Evolutionary conservation across 2,113 vertebrate species (phyloP), one percentile per base, ranked within the genome.

Genomic region (Pampusana beccarii): DNA sequence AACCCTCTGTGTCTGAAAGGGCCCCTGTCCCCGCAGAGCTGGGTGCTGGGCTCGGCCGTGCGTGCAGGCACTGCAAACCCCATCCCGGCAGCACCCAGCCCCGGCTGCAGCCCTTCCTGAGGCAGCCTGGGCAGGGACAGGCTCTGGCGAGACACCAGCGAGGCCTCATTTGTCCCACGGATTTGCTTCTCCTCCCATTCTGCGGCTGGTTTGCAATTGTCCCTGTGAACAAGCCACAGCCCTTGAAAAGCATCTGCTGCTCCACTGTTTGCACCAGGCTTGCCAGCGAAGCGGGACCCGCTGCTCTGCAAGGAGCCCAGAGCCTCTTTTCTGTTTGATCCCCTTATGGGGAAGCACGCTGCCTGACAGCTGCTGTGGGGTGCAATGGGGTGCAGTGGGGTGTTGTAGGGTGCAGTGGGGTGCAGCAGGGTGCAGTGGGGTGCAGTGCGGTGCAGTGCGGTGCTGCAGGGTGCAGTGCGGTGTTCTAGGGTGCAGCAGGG

Each of bases 1-100:
- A 25, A n/a, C 24, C 8, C 61, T 26, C 24, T 26, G 2, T 2
- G 33, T 51, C 61, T 2, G 0, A 8, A 4, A 21, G 0, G 8
- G 31, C 65, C 58, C 7, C 86, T 62, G 25, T 38, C 40, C 62
- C 7, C 0, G 54, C 69, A 6, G 83, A 8, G 16, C 48, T 15
- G 2, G 1, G 64, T 0, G 69, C 79, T 4, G 69, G 34, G 46
- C 84, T 48, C 87, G 21, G 89, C 61, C 13, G 2, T 40, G 78
- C 12, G 1, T 13, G 36, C 60, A 21, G 65, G 40, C 14, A 4
- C 42, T 75, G 51, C 53, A 6, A 44, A 17, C 67, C 67, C 36
- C 5, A 10, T 18, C 71, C n/a, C 66, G 1, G 51, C 0, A 65
- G 58, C 74, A 3, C 15, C 5, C 0, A 42, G 69, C 65, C 31